Conservation (phyloP, 2,888 invertebrate genomes). For the Volucella inflata region DNA sequence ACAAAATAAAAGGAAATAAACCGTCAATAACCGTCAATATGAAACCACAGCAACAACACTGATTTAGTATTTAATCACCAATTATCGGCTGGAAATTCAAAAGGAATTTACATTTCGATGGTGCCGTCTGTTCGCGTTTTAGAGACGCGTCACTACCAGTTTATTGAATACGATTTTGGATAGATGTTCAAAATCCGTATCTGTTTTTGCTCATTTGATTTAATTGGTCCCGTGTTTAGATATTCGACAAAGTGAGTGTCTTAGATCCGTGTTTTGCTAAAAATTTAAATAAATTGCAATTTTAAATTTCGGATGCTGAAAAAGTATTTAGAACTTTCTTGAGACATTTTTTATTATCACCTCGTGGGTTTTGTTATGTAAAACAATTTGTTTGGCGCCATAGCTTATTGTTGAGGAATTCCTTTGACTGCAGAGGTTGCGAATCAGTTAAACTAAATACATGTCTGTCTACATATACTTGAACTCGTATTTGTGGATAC, state of each 20-base stretch:
- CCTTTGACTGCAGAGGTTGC: background rate
- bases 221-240: background rate
- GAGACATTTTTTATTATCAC: background rate
- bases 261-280: slow-evolving; percentile 48
- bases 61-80: slow-evolving; percentile 24
- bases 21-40: slow-evolving; percentile 7
- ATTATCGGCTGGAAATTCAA: slow-evolving; percentile 6
- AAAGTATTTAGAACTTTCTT: slow-evolving; percentile 28
- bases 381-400: background rate
- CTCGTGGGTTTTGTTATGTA: background rate
- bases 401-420: background rate
- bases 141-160: slow-evolving; percentile 20
- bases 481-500: too few relatives aligned
- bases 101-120: slow-evolving; percentile 26
- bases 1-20: slow-evolving; percentile 12
- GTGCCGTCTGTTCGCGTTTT: slow-evolving; percentile 30
- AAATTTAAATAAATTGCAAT: slow-evolving; percentile 41
- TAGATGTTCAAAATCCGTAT: background rate
- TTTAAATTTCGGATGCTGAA: background rate
- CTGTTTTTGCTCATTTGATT: background rate
- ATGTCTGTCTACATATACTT: too few relatives aligned
- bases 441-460: too few relatives aligned
- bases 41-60: slow-evolving; percentile 32
- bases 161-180: too few relatives aligned
- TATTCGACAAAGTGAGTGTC: background rate